A percentile compares a stretch with the other conserved stretches of the same genome.
These are phyloP conservation scores for Hozukius guyotensis DNA, from an alignment of 2,797 vertebrate genomes.

Conservation along the genomic window DNA sequence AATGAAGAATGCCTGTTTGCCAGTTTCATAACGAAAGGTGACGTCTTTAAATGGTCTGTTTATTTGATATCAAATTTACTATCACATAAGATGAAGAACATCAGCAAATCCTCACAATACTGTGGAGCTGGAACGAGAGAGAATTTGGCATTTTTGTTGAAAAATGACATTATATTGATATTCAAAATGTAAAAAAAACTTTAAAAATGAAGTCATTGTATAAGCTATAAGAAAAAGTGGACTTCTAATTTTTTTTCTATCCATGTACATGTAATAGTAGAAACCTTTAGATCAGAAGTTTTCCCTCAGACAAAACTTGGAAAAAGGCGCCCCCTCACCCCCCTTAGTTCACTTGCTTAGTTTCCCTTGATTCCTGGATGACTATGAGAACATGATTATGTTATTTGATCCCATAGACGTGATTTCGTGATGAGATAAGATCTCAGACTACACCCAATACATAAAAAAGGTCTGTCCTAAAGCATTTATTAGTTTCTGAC, in stretches of 20 bases:
- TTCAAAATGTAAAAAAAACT: background rate
- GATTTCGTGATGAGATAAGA: no score
- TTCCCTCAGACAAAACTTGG: no score
- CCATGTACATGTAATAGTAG: accelerated
- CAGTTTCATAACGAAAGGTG: background rate
- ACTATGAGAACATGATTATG: no score
- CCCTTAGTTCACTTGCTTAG: no score
- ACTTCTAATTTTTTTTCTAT: background rate
- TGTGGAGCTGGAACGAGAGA: background rate
- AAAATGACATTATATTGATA: background rate
- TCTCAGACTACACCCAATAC: background rate
- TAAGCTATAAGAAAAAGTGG: background rate
- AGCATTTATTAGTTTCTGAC: no score
- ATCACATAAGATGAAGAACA: background rate
- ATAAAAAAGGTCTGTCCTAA: background rate
- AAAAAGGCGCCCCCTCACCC: no score
- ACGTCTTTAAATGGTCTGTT: background rate
- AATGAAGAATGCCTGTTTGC: background rate
- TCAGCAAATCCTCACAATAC: background rate
- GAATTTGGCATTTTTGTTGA: background rate
- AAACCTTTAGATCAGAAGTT: background rate
- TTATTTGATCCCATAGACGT: no score
- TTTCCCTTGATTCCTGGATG: no score
- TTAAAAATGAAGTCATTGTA: background rate
- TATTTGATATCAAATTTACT: background rate